A percentile compares a stretch with the other conserved stretches of the same genome.
Evolutionary conservation across 2,888 invertebrate species (phyloP).

Genomic region (Hirtodrosophila cameraria): DNA sequence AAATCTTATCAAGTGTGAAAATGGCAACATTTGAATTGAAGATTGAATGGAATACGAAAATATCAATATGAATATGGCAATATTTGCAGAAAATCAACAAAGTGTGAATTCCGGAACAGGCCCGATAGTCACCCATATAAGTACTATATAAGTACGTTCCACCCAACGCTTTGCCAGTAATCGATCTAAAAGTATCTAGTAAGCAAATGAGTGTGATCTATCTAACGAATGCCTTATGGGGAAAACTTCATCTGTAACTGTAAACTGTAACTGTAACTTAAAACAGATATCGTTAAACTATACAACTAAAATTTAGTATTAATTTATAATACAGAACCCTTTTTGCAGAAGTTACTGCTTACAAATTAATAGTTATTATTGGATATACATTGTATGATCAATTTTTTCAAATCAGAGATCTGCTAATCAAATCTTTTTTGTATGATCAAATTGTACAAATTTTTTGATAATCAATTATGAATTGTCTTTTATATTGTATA

Average conservation of each 20-base stretch:
- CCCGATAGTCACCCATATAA: not conserved
- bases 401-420: conserved; percentile 4
- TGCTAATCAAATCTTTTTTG: conserved; percentile 35
- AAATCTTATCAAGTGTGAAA: no score
- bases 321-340: conserved; percentile 1
- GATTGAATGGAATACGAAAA: no score
- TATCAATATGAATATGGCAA: no score
- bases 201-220: conserved; percentile 55
- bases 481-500: conserved; percentile 41
- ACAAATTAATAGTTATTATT: not conserved
- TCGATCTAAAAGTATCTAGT: conserved; percentile 24
- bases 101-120: no score
- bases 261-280: not conserved
- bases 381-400: not conserved
- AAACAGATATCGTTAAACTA: conserved; percentile 20
- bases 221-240: conserved; percentile 57
- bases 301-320: conserved; percentile 18
- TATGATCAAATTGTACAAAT: conserved; percentile 55
- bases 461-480: conserved; percentile 47
- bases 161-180: conserved; percentile 10
- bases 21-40: no score
- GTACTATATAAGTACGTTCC: conserved; percentile 19
- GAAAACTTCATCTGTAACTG: conserved; percentile 29
- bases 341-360: conserved; percentile 1
- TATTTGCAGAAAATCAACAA: no score